These are phyloP conservation scores for Phocoena sinus DNA, from an alignment of 2,113 vertebrate genomes.

Conservation along the genomic window DNA sequence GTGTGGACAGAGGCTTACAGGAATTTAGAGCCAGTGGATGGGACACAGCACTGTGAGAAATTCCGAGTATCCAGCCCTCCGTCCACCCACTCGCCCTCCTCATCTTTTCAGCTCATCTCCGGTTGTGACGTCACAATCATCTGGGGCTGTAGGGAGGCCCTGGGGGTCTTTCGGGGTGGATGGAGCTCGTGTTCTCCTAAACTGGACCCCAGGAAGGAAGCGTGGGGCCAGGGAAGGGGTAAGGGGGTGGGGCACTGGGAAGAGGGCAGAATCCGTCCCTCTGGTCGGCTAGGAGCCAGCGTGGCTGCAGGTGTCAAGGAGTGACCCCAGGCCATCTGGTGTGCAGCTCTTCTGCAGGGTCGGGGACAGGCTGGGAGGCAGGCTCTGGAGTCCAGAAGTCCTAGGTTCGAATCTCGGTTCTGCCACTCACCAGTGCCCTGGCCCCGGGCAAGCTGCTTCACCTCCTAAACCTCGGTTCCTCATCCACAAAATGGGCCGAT, in stretches of 20 bases:
- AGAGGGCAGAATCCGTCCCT: not conserved
- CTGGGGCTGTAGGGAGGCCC: not conserved
- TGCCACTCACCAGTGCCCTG: too few species aligned
- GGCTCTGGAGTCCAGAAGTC: not conserved
- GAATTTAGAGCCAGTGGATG: not conserved
- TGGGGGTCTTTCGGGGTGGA: accelerated
- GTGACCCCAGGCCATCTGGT: accelerated
- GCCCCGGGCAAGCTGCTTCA: not conserved
- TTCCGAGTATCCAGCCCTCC: accelerated
- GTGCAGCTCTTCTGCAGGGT: not conserved
- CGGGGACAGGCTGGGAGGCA: not conserved
- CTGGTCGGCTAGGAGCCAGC: accelerated
- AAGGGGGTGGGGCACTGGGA: accelerated
- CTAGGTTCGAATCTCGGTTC: not conserved
- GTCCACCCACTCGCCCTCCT: accelerated
- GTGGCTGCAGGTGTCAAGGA: not conserved
- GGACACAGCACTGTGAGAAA: not conserved
- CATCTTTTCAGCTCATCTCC: not conserved
- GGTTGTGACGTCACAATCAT: not conserved
- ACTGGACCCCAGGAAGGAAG: not conserved
- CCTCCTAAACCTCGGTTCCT: not conserved
- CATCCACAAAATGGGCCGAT: not conserved
- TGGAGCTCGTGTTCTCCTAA: not conserved
- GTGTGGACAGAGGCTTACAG: not conserved
- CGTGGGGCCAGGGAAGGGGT: not conserved